Evolutionary conservation across 2,797 vertebrate genomes (phyloP), one percentile per base, ranked within the genome.

Genomic region (Poecilia picta): DNA sequence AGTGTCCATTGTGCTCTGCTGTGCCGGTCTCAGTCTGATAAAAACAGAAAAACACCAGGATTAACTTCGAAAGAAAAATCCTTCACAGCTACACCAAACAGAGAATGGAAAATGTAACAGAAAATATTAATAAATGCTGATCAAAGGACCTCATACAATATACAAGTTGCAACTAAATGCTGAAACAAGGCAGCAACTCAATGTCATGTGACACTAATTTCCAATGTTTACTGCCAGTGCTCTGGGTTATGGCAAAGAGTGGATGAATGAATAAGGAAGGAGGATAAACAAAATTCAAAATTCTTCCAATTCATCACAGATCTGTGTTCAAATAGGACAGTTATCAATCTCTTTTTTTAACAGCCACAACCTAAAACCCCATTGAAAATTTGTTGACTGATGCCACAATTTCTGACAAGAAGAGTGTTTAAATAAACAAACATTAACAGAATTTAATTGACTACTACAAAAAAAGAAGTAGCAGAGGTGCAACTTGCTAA

Each of bases 1-100:
- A 81, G 45, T 93, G 95, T 2, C 91, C 77, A 0, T 90, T 75
- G 49, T 88, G 88, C 31, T 85, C 85, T 20, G 76, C 73, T 73
- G 90, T 0, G 11, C 83, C 73, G 80, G 86, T 90, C 76, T 95
- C 95, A 57, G 88, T 80, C 96, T 97, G 80, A 66, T 71, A 28
- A n/a, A 87, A 59, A 80, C 39, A 84, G 11, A 83, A 43, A 84
- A 1, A 73, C 1, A 74, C 15, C 7, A 46, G 1, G 25, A 43
- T 39, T 7, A 57, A 41, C 12, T 39, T 20, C 0, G 20, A 77
- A 31, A 55, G 12, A 45, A 39, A 75, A 66, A n/a, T 41, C 31
- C 20, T 20, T 36, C 31, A 39, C 16, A 62, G 33, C 33, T 11
- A 2, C 39, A 62, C 2, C 5, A 31, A 59, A 45, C 45, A 62